phyloP scores from a whole-genome alignment of 2,113 vertebrate species.

The Ploceus nigricollis region DNA sequence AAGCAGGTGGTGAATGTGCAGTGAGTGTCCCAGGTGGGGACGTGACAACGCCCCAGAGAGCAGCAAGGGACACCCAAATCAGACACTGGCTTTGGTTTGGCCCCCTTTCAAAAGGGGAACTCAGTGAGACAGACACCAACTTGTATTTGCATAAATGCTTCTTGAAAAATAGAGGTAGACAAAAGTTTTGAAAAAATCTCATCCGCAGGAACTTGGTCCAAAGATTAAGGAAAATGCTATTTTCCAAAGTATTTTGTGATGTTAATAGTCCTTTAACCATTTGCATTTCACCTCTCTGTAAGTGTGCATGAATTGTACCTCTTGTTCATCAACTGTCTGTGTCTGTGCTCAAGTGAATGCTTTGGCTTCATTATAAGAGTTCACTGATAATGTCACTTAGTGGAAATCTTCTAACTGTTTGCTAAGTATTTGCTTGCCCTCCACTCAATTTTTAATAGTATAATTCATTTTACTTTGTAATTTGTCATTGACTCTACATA shows the following conservation, averaged over 20 bases:
- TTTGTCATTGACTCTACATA: not conserved
- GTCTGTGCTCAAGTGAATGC: not conserved
- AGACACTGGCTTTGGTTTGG: not conserved
- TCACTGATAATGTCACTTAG: conserved; percentile 6
- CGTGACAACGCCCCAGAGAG: rapidly evolving
- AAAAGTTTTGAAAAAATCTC: not conserved
- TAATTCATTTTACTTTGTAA: conserved; percentile 42
- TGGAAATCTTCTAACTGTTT: conserved; percentile 34
- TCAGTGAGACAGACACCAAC: rapidly evolving
- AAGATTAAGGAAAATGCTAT: not conserved
- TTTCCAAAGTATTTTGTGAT: not conserved
- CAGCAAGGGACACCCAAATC: not conserved
- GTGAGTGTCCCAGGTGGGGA: not conserved
- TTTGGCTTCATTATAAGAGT: not conserved
- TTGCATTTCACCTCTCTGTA: not conserved
- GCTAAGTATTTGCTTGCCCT: conserved; percentile 22
- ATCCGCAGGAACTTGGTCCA: not conserved
- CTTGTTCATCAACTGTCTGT: not conserved
- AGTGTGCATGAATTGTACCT: not conserved
- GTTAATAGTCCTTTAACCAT: not conserved
- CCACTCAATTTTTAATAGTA: not conserved
- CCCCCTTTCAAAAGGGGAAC: not conserved
- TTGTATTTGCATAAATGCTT: not conserved
- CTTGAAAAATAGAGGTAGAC: not conserved
- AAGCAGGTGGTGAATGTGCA: not conserved